Conservation (phyloP, 2,113 vertebrate species). For the Lamprotornis superbus region DNA sequence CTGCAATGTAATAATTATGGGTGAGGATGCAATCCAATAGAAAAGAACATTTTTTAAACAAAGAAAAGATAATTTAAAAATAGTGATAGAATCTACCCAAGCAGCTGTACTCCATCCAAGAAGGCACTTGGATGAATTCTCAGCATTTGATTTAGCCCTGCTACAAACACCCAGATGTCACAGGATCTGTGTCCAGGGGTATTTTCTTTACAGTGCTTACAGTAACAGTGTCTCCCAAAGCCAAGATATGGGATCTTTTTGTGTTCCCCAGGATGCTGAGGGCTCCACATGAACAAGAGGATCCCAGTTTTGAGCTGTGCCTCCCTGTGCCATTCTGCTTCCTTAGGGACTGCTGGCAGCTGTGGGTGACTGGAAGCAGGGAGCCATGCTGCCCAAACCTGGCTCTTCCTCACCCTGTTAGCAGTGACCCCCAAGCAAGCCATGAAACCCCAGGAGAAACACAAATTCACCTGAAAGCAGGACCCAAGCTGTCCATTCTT, state of each 20-base stretch:
- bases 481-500: background rate
- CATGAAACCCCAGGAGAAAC: background rate
- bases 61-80: accelerated
- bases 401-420: background rate
- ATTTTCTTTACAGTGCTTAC: background rate
- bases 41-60: background rate
- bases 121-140: background rate
- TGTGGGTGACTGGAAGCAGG: background rate
- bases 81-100: background rate
- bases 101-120: background rate
- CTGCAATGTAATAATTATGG: background rate
- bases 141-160: background rate
- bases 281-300: background rate
- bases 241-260: too few species aligned
- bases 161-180: background rate
- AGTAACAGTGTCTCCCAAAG: background rate
- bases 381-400: background rate
- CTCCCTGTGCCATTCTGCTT: background rate
- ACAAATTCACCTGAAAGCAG: background rate
- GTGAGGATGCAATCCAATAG: background rate
- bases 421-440: background rate
- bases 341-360: background rate
- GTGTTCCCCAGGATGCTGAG: background rate
- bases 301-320: background rate
- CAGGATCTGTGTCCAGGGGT: background rate